Evolutionary conservation across 2,888 invertebrate genomes (phyloP), one percentile per base, ranked within the genome.

Genomic region (Mesochorus sp.): DNA sequence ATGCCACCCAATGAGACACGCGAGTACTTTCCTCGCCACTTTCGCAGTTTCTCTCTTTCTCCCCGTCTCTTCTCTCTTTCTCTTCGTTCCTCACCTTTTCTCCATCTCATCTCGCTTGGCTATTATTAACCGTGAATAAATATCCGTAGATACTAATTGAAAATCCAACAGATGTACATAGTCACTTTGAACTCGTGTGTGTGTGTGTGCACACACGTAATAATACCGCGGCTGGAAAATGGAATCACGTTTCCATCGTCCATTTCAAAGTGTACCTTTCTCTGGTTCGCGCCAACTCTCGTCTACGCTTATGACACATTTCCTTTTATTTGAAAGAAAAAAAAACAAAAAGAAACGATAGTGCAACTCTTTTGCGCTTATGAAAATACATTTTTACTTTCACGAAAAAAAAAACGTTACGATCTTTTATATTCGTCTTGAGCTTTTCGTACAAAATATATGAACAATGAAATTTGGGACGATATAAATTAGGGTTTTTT

Each of bases 11-110:
- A 83, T 82, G 80, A 80, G 82, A 82, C 79, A 68, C 77, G 76
- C 77, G 80, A 82, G 77, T 80, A 87, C 87, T 87, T 88, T 86
- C 86, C 83, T 85, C 76, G 80, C 81, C 79, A 77, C 74, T 62
- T 57, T 75, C 51, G 17, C n/a, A 6, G 14, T 28, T 57, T 53
- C 53, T 76, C 44, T 67, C 80, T 82, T 83, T 84, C n/a, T 39
- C 10, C n/a, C 39, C n/a, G 2, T 39, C 10, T 39, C 10, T 3
- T n/a, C 17, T 53, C n/a, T 53, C 31, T 53, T 14, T n/a, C 28
- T 28, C 53, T 12, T n/a, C 14, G 6, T 3, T 31, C 8, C 6
- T 26, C 26, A n/a, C 12, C 8, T 5, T 6, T 28, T n/a, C 28
- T 12, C 28, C 14, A 24, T 5, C 8, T 47, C 10, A n/a, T 47